A percentile compares a stretch with the other conserved stretches of the same genome.
These are phyloP conservation scores for Lepisosteus oculatus DNA, from an alignment of 2,113 vertebrate genomes.

Conservation along the genomic window DNA sequence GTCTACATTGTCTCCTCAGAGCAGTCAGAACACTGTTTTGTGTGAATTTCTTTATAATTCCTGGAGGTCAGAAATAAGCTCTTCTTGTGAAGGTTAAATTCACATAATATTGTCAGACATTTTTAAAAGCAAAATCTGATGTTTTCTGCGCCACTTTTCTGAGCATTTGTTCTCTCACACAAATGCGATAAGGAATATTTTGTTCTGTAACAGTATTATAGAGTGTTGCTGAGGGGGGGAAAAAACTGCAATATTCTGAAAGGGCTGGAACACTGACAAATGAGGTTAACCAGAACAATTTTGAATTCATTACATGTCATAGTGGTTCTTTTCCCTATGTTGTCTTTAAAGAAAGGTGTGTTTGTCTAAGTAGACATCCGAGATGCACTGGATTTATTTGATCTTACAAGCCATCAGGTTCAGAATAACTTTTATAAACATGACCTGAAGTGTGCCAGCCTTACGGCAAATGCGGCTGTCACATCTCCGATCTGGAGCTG, in stretches of 20 bases:
- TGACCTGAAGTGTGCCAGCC: conserved; percentile 74
- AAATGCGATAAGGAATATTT: too few species aligned
- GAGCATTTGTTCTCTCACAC: too few species aligned
- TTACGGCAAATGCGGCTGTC: conserved; percentile 72
- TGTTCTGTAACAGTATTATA: too few species aligned
- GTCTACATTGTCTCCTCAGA: conserved; percentile 3
- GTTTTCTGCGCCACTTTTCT: too few species aligned
- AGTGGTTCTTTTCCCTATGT: conserved; percentile 31
- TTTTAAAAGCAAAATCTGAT: conserved; percentile 1
- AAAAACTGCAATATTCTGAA: neutral
- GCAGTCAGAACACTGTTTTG: neutral
- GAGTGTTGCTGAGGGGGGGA: neutral
- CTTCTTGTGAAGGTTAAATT: neutral
- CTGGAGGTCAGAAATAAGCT: conserved; percentile 1
- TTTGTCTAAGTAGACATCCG: conserved; percentile 54
- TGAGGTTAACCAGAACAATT: conserved; percentile 29
- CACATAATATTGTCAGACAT: neutral
- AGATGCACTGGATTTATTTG: conserved; percentile 68
- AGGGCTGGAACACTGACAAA: conserved; percentile 13
- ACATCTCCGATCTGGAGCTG: conserved; percentile 58
- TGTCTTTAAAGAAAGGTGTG: conserved; percentile 50
- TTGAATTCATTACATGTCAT: conserved; percentile 41
- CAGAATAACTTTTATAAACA: conserved; percentile 70
- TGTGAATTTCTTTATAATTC: conserved; percentile 9
- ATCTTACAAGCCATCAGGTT: conserved; percentile 75